Conservation (phyloP, 2,113 vertebrate genomes). For the Bostrychus sinensis region DNA sequence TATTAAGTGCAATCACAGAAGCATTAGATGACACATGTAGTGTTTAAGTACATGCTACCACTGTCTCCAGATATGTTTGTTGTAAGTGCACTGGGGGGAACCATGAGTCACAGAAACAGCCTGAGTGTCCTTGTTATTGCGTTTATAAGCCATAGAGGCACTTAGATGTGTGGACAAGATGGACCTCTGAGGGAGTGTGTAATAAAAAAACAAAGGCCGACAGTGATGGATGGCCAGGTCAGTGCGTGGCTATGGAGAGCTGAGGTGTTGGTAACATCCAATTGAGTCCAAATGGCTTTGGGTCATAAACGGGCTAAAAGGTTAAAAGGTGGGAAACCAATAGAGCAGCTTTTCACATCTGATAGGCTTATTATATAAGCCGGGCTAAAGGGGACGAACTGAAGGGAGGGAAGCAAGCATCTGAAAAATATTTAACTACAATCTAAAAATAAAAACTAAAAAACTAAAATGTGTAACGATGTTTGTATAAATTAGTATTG, state of each 20-base stretch:
- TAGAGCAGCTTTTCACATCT: slow-evolving; percentile 49
- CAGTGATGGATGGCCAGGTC: slow-evolving; percentile 73
- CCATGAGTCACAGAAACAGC: slow-evolving; percentile 44
- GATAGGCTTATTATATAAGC: slow-evolving; percentile 59
- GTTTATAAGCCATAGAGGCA: slow-evolving; percentile 62
- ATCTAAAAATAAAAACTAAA: too few species aligned
- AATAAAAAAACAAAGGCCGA: slow-evolving; percentile 68
- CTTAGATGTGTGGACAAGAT: slow-evolving; percentile 61
- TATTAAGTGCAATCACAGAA: slow-evolving; percentile 44
- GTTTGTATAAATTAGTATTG: too few species aligned
- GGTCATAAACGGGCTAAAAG: slow-evolving; percentile 75
- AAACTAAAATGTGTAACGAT: too few species aligned
- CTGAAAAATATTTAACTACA: not conserved
- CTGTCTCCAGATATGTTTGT: slow-evolving; percentile 40
- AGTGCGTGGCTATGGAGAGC: slow-evolving; percentile 58
- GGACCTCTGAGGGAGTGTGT: slow-evolving; percentile 62
- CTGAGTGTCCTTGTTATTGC: slow-evolving; percentile 68
- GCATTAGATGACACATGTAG: slow-evolving; percentile 10
- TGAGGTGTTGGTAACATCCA: slow-evolving; percentile 75
- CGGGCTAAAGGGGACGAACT: slow-evolving; percentile 39
- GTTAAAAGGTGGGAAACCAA: slow-evolving; percentile 71
- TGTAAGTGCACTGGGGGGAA: slow-evolving; percentile 54
- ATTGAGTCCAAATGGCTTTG: slow-evolving; percentile 75
- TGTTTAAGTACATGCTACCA: slow-evolving; percentile 54
- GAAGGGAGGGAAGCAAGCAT: slow-evolving; percentile 21